Evolutionary conservation across 2,888 invertebrate genomes (phyloP), one percentile per base, ranked within the genome.

Genomic region (Zygaena filipendulae): DNA sequence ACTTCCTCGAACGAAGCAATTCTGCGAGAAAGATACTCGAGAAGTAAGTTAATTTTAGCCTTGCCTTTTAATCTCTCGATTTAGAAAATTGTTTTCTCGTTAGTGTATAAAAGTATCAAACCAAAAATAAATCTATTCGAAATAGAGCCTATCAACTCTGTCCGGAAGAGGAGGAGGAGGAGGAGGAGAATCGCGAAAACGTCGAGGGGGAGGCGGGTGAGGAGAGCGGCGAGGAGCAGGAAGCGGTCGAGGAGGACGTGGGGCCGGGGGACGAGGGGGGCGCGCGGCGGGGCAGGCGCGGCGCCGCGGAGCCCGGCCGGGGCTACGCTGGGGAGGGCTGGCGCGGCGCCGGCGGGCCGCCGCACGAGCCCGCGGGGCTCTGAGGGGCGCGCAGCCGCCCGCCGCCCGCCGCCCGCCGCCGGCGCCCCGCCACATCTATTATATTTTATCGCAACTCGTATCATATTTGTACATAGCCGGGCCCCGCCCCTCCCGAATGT

Each of bases 1-100:
- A 92, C 67, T 95, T 93, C 81, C 72, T 97, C 42, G 97, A 97
- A 61, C 84, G 97, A 40, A 96, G 96, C 40, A 93, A 92, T 59
- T 96, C 95, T 41, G 97, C 97, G 0, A 86, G 92, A 40, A 91
- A 92, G 58, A 95, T 93, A 0, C 82, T 97, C 34, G 80, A 81
- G 44, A 74, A 69, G 77, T 79, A 46, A 59, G 64, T 49, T 4
- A n/a, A n/a, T n/a, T n/a, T n/a, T n/a, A n/a, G n/a, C n/a, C n/a
- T n/a, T n/a, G n/a, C n/a, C n/a, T 11, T 4, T 27, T 30, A 16
- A 28, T 16, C n/a, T n/a, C n/a, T n/a, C n/a, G n/a, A n/a, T n/a
- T n/a, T 25, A 10, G 20, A 8, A 13, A 5, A n/a, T 22, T 24
- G 8, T 13, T n/a, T n/a, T 9, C 21, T 3, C 9, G 6, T 21